Evolutionary conservation across 2,888 invertebrate species (phyloP), one percentile per base, ranked within the genome.

Genomic region (Adelphocoris suturalis): DNA sequence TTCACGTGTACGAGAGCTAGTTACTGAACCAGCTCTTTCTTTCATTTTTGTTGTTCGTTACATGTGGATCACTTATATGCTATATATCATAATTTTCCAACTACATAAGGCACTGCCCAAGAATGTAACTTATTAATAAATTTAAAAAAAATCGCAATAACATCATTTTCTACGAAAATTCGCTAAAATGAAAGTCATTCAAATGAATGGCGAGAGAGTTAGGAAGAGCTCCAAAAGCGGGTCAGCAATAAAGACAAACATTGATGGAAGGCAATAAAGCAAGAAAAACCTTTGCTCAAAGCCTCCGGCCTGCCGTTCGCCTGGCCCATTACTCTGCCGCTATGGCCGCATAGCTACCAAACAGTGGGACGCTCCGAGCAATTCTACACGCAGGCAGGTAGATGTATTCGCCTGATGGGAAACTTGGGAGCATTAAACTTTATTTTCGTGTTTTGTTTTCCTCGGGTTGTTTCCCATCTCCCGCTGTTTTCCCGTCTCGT

Each of bases 181-280:
- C n/a, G n/a, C n/a, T n/a, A n/a, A n/a, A 37, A 68, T 68, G 68
- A 68, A 68, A 68, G 19, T 68, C 68, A 23, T 68, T 68, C 68
- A 68, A 68, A 68, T 27, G 23, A 68, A 68, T 68, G 68, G 27
- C 68, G 68, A 68, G 68, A 68, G 23, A 68, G 57, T 5, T 14
- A 57, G 57, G 19, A n/a, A 23, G 11, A 68, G 5, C 68, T 23
- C 19, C 23, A 68, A 68, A 68, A 68, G 23, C 68, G 23, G 68
- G 68, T 68, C 68, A 68, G 68, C 68, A 68, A 68, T 68, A 68
- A 68, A 68, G 68, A 68, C 68, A 68, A 68, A 68, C 68, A 68
- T 68, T 68, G 68, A 68, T 68, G 68, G 68, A 27, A 68, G 68
- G 68, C 68, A 68, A 68, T 68, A 68, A 68, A 68, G 68, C 68